phyloP scores from a whole-genome alignment of 1,140 invertebrate genomes.

The Ephestia elutella region DNA sequence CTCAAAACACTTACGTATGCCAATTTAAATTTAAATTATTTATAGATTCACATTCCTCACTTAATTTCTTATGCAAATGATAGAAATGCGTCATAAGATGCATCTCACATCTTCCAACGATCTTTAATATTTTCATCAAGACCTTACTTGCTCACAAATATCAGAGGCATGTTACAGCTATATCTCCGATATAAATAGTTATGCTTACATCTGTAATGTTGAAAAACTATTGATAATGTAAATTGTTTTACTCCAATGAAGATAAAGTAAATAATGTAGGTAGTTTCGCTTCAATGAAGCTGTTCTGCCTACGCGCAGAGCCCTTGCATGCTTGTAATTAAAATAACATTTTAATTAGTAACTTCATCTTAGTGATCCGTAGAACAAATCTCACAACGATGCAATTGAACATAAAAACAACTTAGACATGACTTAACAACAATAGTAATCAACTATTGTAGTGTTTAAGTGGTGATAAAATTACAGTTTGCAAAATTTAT shows the following conservation, averaged over 20 bases:
- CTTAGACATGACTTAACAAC: too few relatives aligned
- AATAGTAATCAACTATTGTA: too few relatives aligned
- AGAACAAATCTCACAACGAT: not conserved
- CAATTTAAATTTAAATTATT: too few relatives aligned
- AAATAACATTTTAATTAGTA: not conserved
- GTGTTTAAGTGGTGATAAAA: too few relatives aligned
- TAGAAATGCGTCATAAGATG: too few relatives aligned
- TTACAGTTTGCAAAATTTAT: too few relatives aligned
- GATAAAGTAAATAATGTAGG: not conserved
- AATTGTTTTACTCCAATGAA: constrained; percentile 4
- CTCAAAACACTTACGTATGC: too few relatives aligned
- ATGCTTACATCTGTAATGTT: constrained; percentile 1
- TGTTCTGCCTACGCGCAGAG: not conserved
- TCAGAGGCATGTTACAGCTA: not conserved
- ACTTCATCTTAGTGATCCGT: not conserved
- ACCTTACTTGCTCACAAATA: not conserved
- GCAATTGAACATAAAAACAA: too few relatives aligned
- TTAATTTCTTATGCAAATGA: too few relatives aligned
- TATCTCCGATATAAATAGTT: not conserved
- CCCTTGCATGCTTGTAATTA: constrained; percentile 1
- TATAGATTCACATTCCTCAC: too few relatives aligned
- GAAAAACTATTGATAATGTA: constrained; percentile 2
- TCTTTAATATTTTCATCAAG: not conserved
- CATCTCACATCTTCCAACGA: too few relatives aligned
- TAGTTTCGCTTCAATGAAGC: not conserved